phyloP scores from a whole-genome alignment of 1,140 invertebrate species.

The Drosophila kohkoa region DNA sequence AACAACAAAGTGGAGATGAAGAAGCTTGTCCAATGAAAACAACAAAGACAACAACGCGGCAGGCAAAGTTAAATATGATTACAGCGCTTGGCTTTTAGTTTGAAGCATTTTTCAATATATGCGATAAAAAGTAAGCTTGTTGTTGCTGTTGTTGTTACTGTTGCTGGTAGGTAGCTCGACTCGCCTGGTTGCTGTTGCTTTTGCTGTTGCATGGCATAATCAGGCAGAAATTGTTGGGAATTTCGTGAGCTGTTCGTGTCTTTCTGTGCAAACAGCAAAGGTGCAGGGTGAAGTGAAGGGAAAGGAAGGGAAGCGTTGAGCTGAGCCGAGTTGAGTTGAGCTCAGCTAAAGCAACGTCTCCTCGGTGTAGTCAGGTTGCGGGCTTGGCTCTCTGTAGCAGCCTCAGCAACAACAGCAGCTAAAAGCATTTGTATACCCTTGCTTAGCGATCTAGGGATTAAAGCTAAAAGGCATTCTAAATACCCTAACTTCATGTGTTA shows the following conservation, averaged over 20 bases:
- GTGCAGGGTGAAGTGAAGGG: not conserved
- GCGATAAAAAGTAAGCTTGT: constrained; percentile 48
- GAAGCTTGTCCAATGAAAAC: constrained; percentile 14
- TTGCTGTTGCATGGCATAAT: constrained; percentile 51
- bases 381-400: constrained; percentile 2
- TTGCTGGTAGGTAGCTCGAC: not conserved
- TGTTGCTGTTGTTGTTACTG: constrained; percentile 1
- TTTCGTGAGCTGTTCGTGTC: constrained; percentile 44
- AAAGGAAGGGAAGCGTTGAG: too few relatives aligned
- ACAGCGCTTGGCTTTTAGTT: constrained; percentile 74
- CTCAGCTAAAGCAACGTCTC: not conserved
- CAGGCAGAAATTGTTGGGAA: constrained; percentile 55
- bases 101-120: constrained; percentile 68
- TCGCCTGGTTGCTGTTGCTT: constrained; percentile 10
- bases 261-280: constrained; percentile 2
- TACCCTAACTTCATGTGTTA: not conserved
- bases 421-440: constrained; percentile 24
- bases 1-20: constrained; percentile 28
- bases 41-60: constrained; percentile 15
- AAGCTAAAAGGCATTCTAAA: not conserved
- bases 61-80: constrained; percentile 71
- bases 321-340: not conserved
- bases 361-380: constrained; percentile 13
- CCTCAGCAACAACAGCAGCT: not conserved
- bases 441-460: not conserved